These are phyloP conservation scores for Otolemur garnettii DNA, from an alignment of 2,113 vertebrate genomes.

Conservation along the genomic window DNA sequence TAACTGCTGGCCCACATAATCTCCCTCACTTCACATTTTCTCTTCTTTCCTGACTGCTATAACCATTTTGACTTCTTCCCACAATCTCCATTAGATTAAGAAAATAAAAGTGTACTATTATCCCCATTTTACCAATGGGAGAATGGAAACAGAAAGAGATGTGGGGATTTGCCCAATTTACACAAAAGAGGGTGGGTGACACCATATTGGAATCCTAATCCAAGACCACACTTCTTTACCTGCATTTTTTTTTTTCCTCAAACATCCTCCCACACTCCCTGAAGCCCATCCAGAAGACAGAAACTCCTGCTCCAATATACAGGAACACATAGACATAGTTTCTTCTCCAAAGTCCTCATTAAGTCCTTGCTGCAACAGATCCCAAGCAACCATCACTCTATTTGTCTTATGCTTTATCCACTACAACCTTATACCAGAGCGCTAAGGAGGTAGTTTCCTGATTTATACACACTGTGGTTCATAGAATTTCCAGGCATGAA, in stretches of 20 bases:
- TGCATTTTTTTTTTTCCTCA: background rate
- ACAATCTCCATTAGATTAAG: background rate
- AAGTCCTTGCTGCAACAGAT: background rate
- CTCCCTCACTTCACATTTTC: background rate
- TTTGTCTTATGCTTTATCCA: background rate
- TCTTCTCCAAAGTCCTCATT: background rate
- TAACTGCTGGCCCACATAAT: background rate
- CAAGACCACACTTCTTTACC: background rate
- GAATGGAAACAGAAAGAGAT: background rate
- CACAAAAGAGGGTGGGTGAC: background rate
- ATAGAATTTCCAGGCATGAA: background rate
- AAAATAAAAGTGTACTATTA: background rate
- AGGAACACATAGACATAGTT: background rate
- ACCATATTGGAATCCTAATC: background rate
- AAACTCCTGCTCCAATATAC: background rate
- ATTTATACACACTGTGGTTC: background rate
- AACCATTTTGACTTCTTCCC: background rate
- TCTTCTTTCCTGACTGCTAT: background rate
- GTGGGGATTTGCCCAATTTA: background rate
- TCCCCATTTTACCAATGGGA: background rate
- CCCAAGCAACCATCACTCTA: background rate
- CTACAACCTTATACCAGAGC: background rate
- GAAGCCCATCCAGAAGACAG: background rate
- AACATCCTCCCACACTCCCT: background rate
- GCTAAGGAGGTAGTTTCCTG: background rate